Evolutionary conservation across 2,797 vertebrate species (phyloP).

Genomic region (Trachurus trachurus): DNA sequence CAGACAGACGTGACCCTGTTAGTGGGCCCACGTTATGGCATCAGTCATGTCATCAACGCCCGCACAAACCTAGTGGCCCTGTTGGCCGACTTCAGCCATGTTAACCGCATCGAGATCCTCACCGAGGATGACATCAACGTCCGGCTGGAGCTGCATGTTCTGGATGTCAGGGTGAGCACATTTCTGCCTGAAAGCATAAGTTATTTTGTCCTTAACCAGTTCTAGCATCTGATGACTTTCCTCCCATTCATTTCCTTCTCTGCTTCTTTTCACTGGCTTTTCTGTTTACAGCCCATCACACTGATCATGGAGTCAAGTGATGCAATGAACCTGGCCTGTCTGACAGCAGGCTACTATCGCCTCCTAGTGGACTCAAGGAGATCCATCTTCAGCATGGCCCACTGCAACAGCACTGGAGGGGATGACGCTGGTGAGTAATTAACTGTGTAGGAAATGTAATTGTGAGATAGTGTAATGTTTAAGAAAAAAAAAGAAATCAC

Average conservation of each 20-base stretch:
- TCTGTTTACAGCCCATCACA: slow-evolving; percentile 90
- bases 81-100: slow-evolving; percentile 97
- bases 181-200: background rate
- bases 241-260: background rate
- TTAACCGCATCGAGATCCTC: slow-evolving; percentile 98
- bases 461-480: background rate
- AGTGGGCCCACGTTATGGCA: slow-evolving; percentile 96
- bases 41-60: slow-evolving; percentile 97
- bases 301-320: slow-evolving; percentile 98
- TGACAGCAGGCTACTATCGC: slow-evolving; percentile 98
- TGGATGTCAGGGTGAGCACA: slow-evolving; percentile 93
- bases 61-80: slow-evolving; percentile 97
- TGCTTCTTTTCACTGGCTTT: background rate
- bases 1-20: slow-evolving; percentile 95
- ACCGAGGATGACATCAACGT: slow-evolving; percentile 94
- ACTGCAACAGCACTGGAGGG: slow-evolving; percentile 86
- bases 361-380: slow-evolving; percentile 96
- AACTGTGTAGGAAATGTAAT: background rate
- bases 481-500: background rate
- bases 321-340: slow-evolving; percentile 98
- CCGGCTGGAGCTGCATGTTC: slow-evolving; percentile 95
- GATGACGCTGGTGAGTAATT: slow-evolving; percentile 70
- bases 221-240: background rate
- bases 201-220: accelerated
- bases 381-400: slow-evolving; percentile 98